Conservation (phyloP, 2,797 vertebrate species). For the Synaphobranchus kaupii region DNA sequence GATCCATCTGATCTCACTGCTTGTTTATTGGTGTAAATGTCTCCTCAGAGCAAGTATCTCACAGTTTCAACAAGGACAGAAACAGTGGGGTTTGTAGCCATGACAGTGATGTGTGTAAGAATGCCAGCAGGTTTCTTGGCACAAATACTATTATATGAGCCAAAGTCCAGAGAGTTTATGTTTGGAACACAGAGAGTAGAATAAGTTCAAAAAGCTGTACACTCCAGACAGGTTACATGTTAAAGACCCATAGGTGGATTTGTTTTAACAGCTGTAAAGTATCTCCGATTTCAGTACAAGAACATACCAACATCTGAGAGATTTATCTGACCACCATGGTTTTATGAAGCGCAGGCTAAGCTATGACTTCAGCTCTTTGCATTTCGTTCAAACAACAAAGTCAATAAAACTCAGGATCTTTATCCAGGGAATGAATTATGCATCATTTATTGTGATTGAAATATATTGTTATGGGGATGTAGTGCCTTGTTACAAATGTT, state of each 20-base stretch:
- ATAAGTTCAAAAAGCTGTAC: slow-evolving; percentile 29
- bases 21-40: slow-evolving; percentile 37
- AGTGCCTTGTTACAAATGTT: slow-evolving; percentile 35
- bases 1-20: slow-evolving; percentile 25
- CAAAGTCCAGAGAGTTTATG: slow-evolving; percentile 20
- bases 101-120: slow-evolving; percentile 17
- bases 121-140: slow-evolving; percentile 29
- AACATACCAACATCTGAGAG: slow-evolving; percentile 30
- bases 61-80: slow-evolving; percentile 25
- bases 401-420: slow-evolving; percentile 2
- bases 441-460: slow-evolving; percentile 31
- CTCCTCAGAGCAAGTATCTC: slow-evolving; percentile 25
- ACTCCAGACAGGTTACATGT: slow-evolving; percentile 24
- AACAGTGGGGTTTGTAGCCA: slow-evolving; percentile 23
- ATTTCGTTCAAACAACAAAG: slow-evolving; percentile 11
- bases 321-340: slow-evolving; percentile 13
- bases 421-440: slow-evolving; percentile 36
- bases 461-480: slow-evolving; percentile 35
- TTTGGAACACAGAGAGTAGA: slow-evolving; percentile 29
- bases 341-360: background rate
- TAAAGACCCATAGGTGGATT: slow-evolving; percentile 31
- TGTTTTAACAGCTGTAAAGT: slow-evolving; percentile 38
- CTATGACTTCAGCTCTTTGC: slow-evolving; percentile 7
- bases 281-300: slow-evolving; percentile 18
- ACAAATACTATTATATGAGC: slow-evolving; percentile 1